Evolutionary conservation across 1,140 invertebrate genomes (phyloP).

Genomic region (Polyergus mexicanus): DNA sequence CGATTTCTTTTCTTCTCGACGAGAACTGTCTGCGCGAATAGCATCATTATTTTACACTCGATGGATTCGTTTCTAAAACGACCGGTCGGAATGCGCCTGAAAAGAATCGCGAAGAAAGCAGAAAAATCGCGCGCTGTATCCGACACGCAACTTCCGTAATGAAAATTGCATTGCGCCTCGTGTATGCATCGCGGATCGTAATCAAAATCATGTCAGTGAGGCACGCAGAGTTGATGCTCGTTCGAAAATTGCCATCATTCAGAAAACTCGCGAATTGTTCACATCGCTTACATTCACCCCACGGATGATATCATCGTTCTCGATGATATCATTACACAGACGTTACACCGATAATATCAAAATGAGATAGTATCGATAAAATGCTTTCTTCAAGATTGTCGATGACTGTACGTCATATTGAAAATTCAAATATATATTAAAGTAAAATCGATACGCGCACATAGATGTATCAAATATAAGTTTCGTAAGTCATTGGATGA

Average conservation of each 20-base stretch:
- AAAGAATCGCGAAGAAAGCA: slow-evolving; percentile 74
- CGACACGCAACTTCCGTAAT: slow-evolving; percentile 71
- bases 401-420: neutral
- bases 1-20: slow-evolving; percentile 19
- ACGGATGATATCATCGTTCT: slow-evolving; percentile 25
- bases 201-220: slow-evolving; percentile 76
- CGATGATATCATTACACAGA: slow-evolving; percentile 10
- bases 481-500: neutral
- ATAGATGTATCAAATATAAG: too few relatives aligned
- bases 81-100: slow-evolving; percentile 1
- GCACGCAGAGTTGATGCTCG: slow-evolving; percentile 46
- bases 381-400: slow-evolving; percentile 6
- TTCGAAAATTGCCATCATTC: neutral
- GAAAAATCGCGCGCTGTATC: slow-evolving; percentile 71
- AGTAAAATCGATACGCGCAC: neutral
- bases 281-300: neutral
- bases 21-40: neutral
- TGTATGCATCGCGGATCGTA: slow-evolving; percentile 50
- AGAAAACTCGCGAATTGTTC: neutral
- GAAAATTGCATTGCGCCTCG: slow-evolving; percentile 64
- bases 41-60: slow-evolving; percentile 58
- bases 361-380: neutral
- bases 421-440: slow-evolving; percentile 11
- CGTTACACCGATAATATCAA: neutral
- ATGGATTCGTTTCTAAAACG: slow-evolving; percentile 58